Percentiles rank a stretch among this genome's conserved stretches.
Evolutionary conservation across 2,113 vertebrate genomes (phyloP).

Genomic region (Excalfactoria chinensis): DNA sequence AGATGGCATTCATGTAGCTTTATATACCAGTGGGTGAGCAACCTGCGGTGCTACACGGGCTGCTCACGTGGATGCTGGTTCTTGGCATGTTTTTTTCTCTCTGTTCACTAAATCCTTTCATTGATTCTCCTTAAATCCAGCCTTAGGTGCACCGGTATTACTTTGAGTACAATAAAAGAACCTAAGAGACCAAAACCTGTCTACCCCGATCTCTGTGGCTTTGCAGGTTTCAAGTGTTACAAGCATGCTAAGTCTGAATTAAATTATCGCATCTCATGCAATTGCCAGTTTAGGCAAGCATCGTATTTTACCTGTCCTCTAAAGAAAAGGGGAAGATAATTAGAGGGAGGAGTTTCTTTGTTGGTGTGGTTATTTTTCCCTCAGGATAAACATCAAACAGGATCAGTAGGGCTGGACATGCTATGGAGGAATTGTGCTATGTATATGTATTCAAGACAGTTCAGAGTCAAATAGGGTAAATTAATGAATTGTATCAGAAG

Average conservation of each 20-base stretch:
- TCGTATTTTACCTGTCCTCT: not conserved
- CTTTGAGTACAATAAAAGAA: not conserved
- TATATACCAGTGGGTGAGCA: not conserved
- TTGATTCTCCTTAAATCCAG: not conserved
- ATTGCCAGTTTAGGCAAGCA: not conserved
- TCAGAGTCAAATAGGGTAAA: not conserved
- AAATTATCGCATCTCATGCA: accelerated
- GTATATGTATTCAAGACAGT: not conserved
- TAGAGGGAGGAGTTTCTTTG: not conserved
- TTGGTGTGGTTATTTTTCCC: not conserved
- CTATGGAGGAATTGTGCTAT: not conserved
- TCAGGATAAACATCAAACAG: not conserved
- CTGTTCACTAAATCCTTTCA: not conserved
- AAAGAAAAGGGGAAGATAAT: not conserved
- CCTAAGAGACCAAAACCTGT: not conserved
- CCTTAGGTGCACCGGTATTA: not conserved
- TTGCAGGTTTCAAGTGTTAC: not conserved
- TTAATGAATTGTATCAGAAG: not conserved
- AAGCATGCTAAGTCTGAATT: not conserved
- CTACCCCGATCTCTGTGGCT: accelerated
- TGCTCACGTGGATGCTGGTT: too few species aligned
- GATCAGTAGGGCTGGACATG: not conserved
- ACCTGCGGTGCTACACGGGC: accelerated
- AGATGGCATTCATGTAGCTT: not conserved
- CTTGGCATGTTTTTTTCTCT: not conserved